Percentiles rank a stretch among this genome's conserved stretches.
Evolutionary conservation across 2,113 vertebrate genomes (phyloP).

Genomic region (Ceratotherium simum): DNA sequence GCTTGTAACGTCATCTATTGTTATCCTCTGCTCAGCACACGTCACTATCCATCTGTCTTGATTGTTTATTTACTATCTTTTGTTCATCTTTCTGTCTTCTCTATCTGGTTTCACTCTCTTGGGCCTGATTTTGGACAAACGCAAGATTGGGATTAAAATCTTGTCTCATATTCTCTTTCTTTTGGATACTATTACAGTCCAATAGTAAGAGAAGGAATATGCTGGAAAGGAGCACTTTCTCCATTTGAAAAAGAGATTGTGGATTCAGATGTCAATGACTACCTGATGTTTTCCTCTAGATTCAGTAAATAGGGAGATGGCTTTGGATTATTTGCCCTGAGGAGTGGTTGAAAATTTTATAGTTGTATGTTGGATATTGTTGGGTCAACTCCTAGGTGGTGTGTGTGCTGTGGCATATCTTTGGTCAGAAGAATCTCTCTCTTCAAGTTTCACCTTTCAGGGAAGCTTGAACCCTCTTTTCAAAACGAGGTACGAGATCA

Average conservation of each 20-base stretch:
- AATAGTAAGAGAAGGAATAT: not conserved
- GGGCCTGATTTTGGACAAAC: not conserved
- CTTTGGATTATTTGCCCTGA: not conserved
- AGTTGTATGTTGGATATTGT: not conserved
- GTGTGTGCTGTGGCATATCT: not conserved
- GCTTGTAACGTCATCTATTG: not conserved
- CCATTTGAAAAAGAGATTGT: not conserved
- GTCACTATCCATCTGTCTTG: not conserved
- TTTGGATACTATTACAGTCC: not conserved
- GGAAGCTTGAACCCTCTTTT: not conserved
- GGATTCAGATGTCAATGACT: not conserved
- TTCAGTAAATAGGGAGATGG: not conserved
- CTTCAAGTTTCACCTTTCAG: not conserved
- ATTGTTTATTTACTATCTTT: not conserved
- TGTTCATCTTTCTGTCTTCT: not conserved
- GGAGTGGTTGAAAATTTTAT: not conserved
- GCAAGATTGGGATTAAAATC: conserved; percentile 11
- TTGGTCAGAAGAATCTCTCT: not conserved
- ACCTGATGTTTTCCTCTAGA: not conserved
- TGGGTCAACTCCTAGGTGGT: not conserved
- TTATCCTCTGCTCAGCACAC: not conserved
- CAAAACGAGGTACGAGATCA: not conserved
- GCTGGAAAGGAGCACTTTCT: not conserved
- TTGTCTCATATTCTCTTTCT: not conserved
- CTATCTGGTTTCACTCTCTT: not conserved